Percentiles rank a stretch among this genome's conserved stretches.
phyloP scores from a whole-genome alignment of 2,797 vertebrate species.

The Anisognathus igniventris region DNA sequence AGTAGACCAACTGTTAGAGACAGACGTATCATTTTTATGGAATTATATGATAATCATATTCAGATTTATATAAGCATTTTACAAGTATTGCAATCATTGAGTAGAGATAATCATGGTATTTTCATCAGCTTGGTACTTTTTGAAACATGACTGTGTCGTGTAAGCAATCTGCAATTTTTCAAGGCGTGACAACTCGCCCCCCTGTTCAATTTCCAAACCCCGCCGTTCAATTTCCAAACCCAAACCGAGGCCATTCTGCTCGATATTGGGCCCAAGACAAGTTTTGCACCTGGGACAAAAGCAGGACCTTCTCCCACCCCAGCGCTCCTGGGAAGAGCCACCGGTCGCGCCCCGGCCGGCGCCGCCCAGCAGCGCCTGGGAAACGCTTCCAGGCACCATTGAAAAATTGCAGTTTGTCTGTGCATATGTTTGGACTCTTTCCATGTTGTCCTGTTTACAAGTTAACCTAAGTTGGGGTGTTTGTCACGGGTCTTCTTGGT shows the following conservation, averaged over 20 bases:
- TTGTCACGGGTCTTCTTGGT: constrained; percentile 87
- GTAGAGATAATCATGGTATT: constrained; percentile 86
- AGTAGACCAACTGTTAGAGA: constrained; percentile 88
- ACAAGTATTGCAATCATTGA: constrained; percentile 87
- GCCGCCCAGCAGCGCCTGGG: constrained; percentile 57
- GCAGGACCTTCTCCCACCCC: neutral
- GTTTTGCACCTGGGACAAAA: constrained; percentile 45
- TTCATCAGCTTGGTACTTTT: constrained; percentile 87
- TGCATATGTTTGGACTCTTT: constrained; percentile 82
- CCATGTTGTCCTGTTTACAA: constrained; percentile 93
- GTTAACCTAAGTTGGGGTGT: constrained; percentile 88
- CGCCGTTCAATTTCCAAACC: neutral
- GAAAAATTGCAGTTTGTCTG: constrained; percentile 86
- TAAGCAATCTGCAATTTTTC: constrained; percentile 90
- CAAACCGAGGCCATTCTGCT: constrained; percentile 2
- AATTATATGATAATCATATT: constrained; percentile 86
- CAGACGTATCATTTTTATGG: constrained; percentile 90
- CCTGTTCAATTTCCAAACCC: neutral
- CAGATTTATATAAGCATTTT: constrained; percentile 92
- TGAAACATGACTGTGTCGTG: constrained; percentile 81
- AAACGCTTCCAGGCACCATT: constrained; percentile 27
- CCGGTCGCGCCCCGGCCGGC: constrained; percentile 24
- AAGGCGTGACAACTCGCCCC: constrained; percentile 63
- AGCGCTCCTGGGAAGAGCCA: constrained; percentile 55
- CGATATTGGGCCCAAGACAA: constrained; percentile 36